These are phyloP conservation scores for Chymomyza fuscimana DNA, from an alignment of 2,888 invertebrate genomes.

Conservation along the genomic window DNA sequence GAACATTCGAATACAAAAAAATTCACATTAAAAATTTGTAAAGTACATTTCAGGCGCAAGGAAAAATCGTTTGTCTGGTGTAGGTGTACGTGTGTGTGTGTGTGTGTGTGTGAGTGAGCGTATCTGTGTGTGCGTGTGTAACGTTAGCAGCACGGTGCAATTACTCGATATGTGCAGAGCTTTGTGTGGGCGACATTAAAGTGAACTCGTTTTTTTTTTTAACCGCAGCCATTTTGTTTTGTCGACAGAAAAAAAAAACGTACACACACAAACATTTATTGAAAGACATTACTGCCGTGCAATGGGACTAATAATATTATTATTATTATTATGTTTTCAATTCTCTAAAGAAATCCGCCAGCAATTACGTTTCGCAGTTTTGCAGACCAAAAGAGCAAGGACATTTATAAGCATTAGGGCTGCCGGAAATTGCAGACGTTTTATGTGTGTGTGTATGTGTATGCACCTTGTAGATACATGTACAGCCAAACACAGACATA, in stretches of 20 bases:
- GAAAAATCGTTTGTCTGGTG: too few species aligned
- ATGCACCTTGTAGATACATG: neutral
- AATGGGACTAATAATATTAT: constrained; percentile 21
- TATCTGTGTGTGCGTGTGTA: neutral
- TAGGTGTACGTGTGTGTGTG: neutral
- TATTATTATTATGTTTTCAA: constrained; percentile 58
- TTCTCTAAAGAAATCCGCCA: constrained; percentile 56
- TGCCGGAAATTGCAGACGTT: constrained; percentile 66
- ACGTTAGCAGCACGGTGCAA: neutral
- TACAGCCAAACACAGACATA: constrained; percentile 8
- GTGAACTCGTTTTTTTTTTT: neutral
- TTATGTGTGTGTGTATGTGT: constrained; percentile 14
- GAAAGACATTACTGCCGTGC: neutral
- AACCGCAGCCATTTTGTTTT: constrained; percentile 33
- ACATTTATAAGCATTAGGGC: constrained; percentile 66
- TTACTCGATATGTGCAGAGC: neutral
- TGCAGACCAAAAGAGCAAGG: constrained; percentile 13
- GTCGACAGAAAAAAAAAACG: constrained; percentile 12
- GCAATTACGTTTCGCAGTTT: constrained; percentile 43
- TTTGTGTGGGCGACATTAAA: neutral
- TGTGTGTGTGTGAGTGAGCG: neutral
- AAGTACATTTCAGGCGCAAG: too few species aligned
- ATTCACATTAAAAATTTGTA: too few species aligned
- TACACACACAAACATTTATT: neutral
- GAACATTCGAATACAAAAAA: too few species aligned